Conservation (phyloP, 2,113 vertebrate genomes). For the Promerops cafer region DNA sequence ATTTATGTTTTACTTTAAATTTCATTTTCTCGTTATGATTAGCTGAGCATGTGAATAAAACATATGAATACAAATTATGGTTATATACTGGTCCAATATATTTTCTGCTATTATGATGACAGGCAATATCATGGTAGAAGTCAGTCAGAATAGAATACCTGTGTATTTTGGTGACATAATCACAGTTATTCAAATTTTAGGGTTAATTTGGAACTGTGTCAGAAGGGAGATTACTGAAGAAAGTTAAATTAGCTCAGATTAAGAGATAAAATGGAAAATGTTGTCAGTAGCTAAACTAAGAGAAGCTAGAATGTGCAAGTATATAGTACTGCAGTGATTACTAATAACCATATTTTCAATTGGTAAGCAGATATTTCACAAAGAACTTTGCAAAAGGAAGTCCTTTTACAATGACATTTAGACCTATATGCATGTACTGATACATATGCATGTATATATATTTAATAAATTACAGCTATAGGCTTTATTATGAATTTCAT, state of each 20-base stretch:
- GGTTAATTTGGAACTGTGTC: not conserved
- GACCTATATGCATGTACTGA: not conserved
- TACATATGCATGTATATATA: not conserved
- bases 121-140: not conserved
- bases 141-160: not conserved
- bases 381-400: not conserved
- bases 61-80: not conserved
- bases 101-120: not conserved
- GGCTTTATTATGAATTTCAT: not conserved
- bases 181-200: not conserved
- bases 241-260: not conserved
- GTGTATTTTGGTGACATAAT: not conserved
- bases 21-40: not conserved
- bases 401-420: not conserved
- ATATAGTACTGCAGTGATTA: not conserved
- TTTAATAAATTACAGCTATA: not conserved
- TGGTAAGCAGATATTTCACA: not conserved
- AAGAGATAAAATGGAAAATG: not conserved
- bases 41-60: not conserved
- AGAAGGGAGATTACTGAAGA: not conserved
- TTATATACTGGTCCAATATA: not conserved
- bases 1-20: not conserved
- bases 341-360: not conserved
- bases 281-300: not conserved
- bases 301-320: not conserved